A percentile compares a stretch with the other conserved stretches of the same genome.
These are phyloP conservation scores for Halichoerus grypus DNA, from an alignment of 2,113 vertebrate species.

Conservation along the genomic window DNA sequence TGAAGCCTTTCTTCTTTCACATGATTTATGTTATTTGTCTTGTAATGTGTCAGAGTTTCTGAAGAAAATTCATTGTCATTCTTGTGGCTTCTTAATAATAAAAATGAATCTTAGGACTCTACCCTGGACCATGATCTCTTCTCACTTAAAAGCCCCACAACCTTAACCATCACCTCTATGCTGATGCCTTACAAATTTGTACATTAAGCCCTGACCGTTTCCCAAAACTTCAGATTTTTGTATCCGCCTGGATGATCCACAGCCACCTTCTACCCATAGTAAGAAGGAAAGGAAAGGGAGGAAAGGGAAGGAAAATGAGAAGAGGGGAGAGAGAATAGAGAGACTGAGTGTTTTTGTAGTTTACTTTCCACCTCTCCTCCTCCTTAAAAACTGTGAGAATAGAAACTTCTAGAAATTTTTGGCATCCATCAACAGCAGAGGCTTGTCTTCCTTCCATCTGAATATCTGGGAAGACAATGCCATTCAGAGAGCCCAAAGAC, in stretches of 20 bases:
- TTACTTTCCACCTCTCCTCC: not conserved
- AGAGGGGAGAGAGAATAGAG: not conserved
- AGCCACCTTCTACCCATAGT: not conserved
- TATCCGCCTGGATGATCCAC: not conserved
- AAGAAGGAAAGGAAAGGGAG: not conserved
- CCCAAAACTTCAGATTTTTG: not conserved
- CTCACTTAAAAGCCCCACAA: not conserved
- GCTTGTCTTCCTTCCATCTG: not conserved
- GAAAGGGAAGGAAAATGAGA: not conserved
- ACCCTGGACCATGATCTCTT: not conserved
- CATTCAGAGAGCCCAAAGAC: not conserved
- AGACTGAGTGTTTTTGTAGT: not conserved
- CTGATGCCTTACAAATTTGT: not conserved
- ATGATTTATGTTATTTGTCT: not conserved
- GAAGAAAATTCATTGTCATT: not conserved
- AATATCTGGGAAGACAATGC: not conserved
- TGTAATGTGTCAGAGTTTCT: not conserved
- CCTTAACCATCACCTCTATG: not conserved
- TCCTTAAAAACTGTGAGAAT: not conserved
- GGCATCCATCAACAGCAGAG: not conserved
- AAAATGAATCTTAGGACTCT: not conserved
- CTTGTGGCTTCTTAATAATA: not conserved
- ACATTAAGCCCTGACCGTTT: not conserved
- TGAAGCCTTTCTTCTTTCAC: not conserved
- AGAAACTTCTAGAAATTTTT: not conserved